Evolutionary conservation across 1,140 invertebrate species (phyloP).

Genomic region (Megalopta genalis): DNA sequence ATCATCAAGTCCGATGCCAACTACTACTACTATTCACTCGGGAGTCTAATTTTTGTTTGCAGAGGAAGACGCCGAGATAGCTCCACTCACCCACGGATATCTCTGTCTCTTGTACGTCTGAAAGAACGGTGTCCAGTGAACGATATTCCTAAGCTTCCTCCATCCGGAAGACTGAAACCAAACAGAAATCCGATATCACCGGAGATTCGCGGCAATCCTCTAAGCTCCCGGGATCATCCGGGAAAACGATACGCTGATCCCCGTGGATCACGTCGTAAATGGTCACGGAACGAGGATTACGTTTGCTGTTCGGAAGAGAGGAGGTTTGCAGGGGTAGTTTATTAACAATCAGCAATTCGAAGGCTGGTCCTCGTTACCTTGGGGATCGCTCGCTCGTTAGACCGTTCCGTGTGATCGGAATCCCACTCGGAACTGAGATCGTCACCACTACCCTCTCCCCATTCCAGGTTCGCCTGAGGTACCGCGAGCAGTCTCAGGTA

Average conservation of each 20-base stretch:
- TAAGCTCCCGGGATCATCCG: too few species aligned
- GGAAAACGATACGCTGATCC: too few species aligned
- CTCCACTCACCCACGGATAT: conserved; percentile 90
- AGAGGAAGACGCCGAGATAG: neutral
- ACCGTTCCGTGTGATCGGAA: conserved; percentile 83
- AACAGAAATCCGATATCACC: conserved; percentile 11
- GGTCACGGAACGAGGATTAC: too few species aligned
- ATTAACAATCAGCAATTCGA: too few species aligned
- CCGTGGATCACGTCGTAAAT: too few species aligned
- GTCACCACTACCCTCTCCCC: conserved; percentile 91
- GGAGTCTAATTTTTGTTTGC: too few species aligned
- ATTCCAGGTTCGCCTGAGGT: conserved; percentile 85
- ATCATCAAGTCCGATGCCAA: neutral
- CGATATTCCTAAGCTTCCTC: conserved; percentile 94
- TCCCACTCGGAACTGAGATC: conserved; percentile 95
- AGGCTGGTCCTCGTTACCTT: conserved; percentile 24
- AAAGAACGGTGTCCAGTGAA: conserved; percentile 97
- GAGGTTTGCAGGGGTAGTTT: too few species aligned
- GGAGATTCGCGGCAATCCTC: neutral
- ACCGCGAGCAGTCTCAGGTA: conserved; percentile 89
- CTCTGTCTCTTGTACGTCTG: conserved; percentile 97
- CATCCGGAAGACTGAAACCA: conserved; percentile 92
- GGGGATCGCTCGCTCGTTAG: conserved; percentile 1
- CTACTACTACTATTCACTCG: too few species aligned
- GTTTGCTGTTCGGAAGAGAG: too few species aligned